A percentile compares a stretch with the other conserved stretches of the same genome.
phyloP scores from a whole-genome alignment of 2,797 vertebrate genomes.

The Clarias fuscus region DNA sequence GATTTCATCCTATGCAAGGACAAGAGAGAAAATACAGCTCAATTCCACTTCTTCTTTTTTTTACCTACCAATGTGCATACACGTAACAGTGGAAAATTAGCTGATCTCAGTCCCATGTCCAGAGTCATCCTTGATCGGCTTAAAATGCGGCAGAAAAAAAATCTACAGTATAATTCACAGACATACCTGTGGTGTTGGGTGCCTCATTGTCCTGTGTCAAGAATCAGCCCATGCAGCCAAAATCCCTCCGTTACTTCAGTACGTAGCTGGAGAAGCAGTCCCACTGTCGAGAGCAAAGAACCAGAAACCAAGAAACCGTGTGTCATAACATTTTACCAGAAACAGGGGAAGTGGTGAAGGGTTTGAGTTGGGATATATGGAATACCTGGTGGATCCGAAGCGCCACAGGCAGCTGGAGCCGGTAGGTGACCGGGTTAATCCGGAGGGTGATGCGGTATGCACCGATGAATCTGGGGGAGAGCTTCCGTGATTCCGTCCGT shows the following conservation, averaged over 20 bases:
- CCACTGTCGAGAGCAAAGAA: conserved; percentile 71
- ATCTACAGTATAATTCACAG: fast-evolving
- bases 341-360: no score
- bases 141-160: no score
- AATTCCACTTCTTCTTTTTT: background rate
- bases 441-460: no score
- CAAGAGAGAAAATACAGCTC: no score
- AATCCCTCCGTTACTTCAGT: conserved; percentile 83
- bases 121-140: conserved; percentile 87
- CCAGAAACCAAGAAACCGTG: conserved; percentile 71
- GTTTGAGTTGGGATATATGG: no score
- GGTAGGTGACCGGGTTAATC: no score
- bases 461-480: no score
- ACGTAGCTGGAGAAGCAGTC: conserved; percentile 83
- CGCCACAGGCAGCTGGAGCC: no score
- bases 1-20: background rate
- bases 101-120: conserved; percentile 99
- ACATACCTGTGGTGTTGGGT: conserved; percentile 50
- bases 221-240: conserved; percentile 77
- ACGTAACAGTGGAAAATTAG: no score
- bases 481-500: no score
- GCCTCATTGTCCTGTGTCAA: fast-evolving
- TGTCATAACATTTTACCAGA: background rate
- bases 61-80: no score
- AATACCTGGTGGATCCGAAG: no score